phyloP scores from a whole-genome alignment of 2,888 invertebrate species.

The Tethea ocularis region DNA sequence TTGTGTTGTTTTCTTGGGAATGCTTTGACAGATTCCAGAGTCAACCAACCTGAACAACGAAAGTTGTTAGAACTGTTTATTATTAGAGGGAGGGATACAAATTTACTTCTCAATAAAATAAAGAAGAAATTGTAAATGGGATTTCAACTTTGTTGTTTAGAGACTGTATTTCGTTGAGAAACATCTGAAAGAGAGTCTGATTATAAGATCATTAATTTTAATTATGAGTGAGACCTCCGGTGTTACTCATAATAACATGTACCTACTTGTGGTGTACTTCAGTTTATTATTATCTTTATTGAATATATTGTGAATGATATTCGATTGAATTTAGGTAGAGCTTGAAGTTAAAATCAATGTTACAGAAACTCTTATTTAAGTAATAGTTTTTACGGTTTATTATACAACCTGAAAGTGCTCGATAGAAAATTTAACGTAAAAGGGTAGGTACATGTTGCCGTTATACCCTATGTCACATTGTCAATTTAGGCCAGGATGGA shows the following conservation, averaged over 20 bases:
- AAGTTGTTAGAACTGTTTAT: constrained; percentile 47
- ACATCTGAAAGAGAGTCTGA: not conserved
- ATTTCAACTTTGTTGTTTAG: constrained; percentile 2
- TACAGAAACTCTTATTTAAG: not conserved
- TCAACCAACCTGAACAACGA: constrained; percentile 42
- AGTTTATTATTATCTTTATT: too few relatives aligned
- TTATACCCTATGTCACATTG: constrained; percentile 47
- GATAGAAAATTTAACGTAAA: constrained; percentile 40
- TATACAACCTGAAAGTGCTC: constrained; percentile 12
- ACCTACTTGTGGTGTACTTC: too few relatives aligned
- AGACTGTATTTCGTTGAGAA: constrained; percentile 17
- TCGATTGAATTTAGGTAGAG: too few relatives aligned
- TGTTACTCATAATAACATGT: too few relatives aligned
- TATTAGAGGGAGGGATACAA: constrained; percentile 38
- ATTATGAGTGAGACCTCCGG: too few relatives aligned
- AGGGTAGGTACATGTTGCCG: constrained; percentile 46
- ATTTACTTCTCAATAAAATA: constrained; percentile 13
- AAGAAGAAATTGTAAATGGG: not conserved
- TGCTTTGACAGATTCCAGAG: constrained; percentile 54
- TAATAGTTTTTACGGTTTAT: constrained; percentile 9
- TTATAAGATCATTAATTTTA: not conserved
- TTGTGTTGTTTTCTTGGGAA: constrained; percentile 44
- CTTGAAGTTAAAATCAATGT: too few relatives aligned
- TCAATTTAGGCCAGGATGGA: constrained; percentile 41
- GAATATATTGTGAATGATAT: too few relatives aligned